phyloP scores from a whole-genome alignment of 2,113 vertebrate species.

The Malurus elegans region DNA sequence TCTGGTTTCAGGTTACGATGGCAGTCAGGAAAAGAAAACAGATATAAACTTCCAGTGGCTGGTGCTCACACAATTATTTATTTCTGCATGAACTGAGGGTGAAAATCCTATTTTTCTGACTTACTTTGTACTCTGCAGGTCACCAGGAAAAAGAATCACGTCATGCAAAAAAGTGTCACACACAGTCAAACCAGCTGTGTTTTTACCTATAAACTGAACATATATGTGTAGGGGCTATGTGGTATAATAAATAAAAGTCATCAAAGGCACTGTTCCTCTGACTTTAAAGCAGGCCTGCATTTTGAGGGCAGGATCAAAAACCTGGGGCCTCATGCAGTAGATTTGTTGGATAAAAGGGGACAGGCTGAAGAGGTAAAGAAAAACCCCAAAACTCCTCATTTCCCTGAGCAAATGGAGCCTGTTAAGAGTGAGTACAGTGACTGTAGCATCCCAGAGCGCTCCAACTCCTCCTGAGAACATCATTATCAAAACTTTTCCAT shows the following conservation, averaged over 20 bases:
- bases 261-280: not conserved
- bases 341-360: not conserved
- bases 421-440: not conserved
- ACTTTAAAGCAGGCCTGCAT: not conserved
- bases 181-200: not conserved
- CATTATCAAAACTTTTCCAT: not conserved
- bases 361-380: not conserved
- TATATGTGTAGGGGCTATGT: not conserved
- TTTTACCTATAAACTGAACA: not conserved
- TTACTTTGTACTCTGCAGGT: not conserved
- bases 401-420: not conserved
- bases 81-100: not conserved
- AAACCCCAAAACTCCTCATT: fast-evolving
- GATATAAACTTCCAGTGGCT: not conserved
- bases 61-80: not conserved
- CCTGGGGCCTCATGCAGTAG: not conserved
- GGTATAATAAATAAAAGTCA: not conserved
- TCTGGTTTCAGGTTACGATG: not conserved
- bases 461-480: not conserved
- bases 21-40: not conserved
- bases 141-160: not conserved
- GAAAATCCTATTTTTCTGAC: not conserved
- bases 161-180: not conserved
- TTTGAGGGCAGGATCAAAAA: not conserved
- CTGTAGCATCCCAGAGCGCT: not conserved